Base-by-base conservation (phyloP, 2,888 invertebrate species). In the Zootermopsis nevadensis region DNA sequence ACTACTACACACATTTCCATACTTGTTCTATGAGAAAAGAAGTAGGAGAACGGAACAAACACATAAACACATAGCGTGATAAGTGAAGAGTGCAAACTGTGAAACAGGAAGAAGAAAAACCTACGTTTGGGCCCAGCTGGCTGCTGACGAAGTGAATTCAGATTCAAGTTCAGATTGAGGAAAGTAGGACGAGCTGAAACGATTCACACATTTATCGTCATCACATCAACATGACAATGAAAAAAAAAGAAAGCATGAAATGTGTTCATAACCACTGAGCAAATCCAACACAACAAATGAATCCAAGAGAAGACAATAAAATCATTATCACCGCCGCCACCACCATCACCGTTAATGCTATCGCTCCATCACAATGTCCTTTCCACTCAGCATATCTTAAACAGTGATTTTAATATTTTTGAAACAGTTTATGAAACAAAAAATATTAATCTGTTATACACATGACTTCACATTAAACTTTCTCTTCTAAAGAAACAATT, bases 171-270 rank as follows among this genome's bases (percentile, higher is more conserved):
- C 93, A 98, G 95, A 94, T 98, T 98, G 92, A 98, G 95, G 94
- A 98, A 98, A 91, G 98, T 98, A 90, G 98, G 98, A 89, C 98
- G 96, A 91, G 98, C 98, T 98, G 98, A 95, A 95, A 91, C 90
- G 88, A 91, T 77, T 83, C 83, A 82, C 82, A 82, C 76, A 81
- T 60, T 60, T 27, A 66, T 77, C 31, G 66, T 79, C 79, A 79
- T 30, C 79, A 79, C 60, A 66, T 66, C 79, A 60, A 30, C 35
- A 66, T 60, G 79, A 33, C 79, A n/a, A 79, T 27, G 60, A n/a
- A 27, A 60, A 48, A n/a, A n/a, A 48, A 15, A 48, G 35, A 74
- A 33, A 74, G 72, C n/a, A 74, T 22, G 69, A 27, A 69, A 22
- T 72, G 24, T 35, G 27, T 60, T 35, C 74, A 74, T 35, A 74